Base-by-base conservation (phyloP, 2,113 vertebrate genomes). In the Speoplatyrhinus poulsoni region DNA sequence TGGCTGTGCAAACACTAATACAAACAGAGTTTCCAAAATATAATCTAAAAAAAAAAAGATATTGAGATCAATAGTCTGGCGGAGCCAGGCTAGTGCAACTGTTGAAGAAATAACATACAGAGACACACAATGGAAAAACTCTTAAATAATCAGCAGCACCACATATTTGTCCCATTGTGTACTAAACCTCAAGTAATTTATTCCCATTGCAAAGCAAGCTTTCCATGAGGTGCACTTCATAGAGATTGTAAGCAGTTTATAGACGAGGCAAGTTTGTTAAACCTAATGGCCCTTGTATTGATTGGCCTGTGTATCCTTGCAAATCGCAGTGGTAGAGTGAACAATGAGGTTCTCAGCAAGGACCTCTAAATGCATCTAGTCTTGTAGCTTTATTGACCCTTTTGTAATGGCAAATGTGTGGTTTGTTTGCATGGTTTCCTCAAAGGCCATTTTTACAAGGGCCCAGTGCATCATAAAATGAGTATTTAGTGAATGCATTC, bases 221-320 rank as follows among this genome's bases (percentile, higher is more conserved):
- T 54, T 70, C 62, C 62, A 41, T 19, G 62, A 72, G 12, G 48
- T 32, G 32, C 67, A 59, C 75, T 87, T 70, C 62, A 54, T 62
- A 66, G 67, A 82, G 79, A 69, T 73, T 74, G 64, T 50, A 56
- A 64, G 55, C 70, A 56, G 74, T 89, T 91, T 86, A 87, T 82
- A 75, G 84, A 89, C 65, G 54, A 74, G 70, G 65, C 71, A 68
- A 81, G 85, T 90, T 93, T 91, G 87, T 92, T 90, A 92, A 91
- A 85, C 77, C 77, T 92, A 91, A 92, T 92, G 88, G 91, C 54
- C 75, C 83, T 80, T 83, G 87, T 89, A 92, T 93, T 90, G 90
- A 93, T 91, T 88, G 82, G 70, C 60, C 61, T 72, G 85, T 80
- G 70, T 72, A 81, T 87, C 77, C 84, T 87, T 65, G 41, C 82